phyloP scores from a whole-genome alignment of 2,888 invertebrate species.

The Bugulina stolonifera region DNA sequence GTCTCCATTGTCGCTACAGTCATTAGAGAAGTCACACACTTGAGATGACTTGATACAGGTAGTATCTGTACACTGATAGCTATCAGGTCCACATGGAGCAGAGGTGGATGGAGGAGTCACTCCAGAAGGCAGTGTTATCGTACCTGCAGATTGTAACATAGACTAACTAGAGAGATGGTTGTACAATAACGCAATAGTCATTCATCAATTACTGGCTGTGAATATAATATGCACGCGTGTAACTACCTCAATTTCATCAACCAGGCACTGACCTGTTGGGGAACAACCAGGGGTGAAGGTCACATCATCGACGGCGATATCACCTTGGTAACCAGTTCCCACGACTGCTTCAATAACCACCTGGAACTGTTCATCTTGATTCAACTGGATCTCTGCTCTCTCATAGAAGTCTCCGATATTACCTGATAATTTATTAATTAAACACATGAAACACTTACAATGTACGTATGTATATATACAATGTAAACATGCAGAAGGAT shows the following conservation, averaged over 20 bases:
- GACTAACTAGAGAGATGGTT: not conserved
- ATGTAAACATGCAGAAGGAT: too few species aligned
- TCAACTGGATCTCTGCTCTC: slow-evolving; percentile 34
- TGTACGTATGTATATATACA: too few species aligned
- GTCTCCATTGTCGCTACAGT: slow-evolving; percentile 40
- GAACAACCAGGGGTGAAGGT: slow-evolving; percentile 44
- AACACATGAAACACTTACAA: too few species aligned
- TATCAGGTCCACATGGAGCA: slow-evolving; percentile 25
- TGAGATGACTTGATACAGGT: not conserved
- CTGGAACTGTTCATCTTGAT: slow-evolving; percentile 37
- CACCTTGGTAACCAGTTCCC: slow-evolving; percentile 38
- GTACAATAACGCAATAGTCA: too few species aligned
- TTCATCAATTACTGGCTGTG: too few species aligned
- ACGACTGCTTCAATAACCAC: slow-evolving; percentile 41
- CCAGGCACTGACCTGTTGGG: slow-evolving; percentile 31
- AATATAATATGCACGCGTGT: too few species aligned
- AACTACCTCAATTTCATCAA: too few species aligned
- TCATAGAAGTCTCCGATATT: slow-evolving; percentile 37
- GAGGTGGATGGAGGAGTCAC: slow-evolving; percentile 18
- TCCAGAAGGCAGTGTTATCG: not conserved
- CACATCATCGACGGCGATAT: slow-evolving; percentile 42
- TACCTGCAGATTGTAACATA: not conserved
- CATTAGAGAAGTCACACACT: slow-evolving; percentile 25
- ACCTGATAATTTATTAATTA: slow-evolving; percentile 26
- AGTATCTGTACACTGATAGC: slow-evolving; percentile 16